Conservation (phyloP, 2,797 vertebrate genomes). For the Eulemur rubriventer region DNA sequence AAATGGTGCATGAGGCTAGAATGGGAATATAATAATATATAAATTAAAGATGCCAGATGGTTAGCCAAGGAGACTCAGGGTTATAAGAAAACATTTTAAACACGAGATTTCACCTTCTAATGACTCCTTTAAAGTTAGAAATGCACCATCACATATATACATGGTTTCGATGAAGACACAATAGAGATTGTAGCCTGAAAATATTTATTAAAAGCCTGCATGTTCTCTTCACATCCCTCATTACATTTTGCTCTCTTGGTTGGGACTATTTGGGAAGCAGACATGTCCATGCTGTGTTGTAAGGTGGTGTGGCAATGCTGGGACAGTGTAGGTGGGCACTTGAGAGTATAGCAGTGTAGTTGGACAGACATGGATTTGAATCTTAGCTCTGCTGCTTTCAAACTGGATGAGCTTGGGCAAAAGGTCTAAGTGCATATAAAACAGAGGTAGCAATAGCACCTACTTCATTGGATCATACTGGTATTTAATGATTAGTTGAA, state of each 20-base stretch:
- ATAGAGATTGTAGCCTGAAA: slow-evolving; percentile 44
- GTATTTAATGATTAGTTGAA: neutral
- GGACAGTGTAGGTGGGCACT: neutral
- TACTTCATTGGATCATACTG: neutral
- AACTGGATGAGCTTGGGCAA: neutral
- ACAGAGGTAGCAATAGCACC: neutral
- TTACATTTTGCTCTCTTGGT: neutral
- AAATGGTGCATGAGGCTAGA: neutral
- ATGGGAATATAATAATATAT: neutral
- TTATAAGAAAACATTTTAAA: neutral
- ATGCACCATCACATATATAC: neutral
- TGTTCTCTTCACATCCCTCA: neutral
- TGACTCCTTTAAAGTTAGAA: slow-evolving; percentile 19
- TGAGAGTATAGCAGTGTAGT: neutral
- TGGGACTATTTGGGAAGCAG: neutral
- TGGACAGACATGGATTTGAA: neutral
- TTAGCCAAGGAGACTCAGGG: neutral
- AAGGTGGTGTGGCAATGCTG: neutral
- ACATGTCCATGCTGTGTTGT: neutral
- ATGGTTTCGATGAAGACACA: slow-evolving; percentile 22
- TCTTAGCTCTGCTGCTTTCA: neutral
- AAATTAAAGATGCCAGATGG: neutral
- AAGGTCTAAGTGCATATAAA: neutral
- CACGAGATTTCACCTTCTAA: slow-evolving; percentile 33
- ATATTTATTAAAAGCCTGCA: neutral